Evolutionary conservation across 2,888 invertebrate genomes (phyloP).

Genomic region (Eremobia ochroleuca): DNA sequence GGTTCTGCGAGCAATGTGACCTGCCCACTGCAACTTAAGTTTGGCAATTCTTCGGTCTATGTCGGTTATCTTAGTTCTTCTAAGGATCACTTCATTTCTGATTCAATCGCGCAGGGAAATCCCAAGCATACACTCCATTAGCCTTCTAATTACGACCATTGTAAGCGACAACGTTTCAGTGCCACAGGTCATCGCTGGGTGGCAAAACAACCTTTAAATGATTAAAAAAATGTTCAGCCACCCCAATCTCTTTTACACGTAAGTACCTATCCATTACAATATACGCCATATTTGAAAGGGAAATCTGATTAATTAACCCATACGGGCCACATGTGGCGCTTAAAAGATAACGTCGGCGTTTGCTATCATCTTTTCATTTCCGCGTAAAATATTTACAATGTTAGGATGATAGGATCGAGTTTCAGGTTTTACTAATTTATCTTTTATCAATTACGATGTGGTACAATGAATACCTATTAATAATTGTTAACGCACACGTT

Average conservation of each 20-base stretch:
- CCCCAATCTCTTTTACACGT: background rate
- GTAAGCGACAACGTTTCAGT: too few species aligned
- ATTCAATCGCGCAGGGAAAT: too few species aligned
- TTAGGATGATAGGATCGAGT: background rate
- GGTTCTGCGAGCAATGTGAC: too few species aligned
- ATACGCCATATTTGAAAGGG: background rate
- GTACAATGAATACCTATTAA: background rate
- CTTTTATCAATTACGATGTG: background rate
- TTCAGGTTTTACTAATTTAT: constrained; percentile 4
- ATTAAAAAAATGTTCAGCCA: background rate
- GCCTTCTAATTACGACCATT: too few species aligned
- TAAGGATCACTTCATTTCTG: too few species aligned
- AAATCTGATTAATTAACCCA: constrained; percentile 43
- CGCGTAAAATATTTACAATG: constrained; percentile 39
- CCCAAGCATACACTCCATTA: too few species aligned
- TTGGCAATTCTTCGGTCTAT: too few species aligned
- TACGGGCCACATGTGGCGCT: constrained; percentile 6
- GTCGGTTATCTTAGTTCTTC: too few species aligned
- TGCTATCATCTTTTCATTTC: constrained; percentile 38
- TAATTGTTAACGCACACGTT: too few species aligned
- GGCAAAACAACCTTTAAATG: too few species aligned
- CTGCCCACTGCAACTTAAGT: too few species aligned
- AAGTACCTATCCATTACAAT: background rate
- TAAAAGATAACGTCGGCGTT: constrained; percentile 25
- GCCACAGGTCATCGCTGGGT: too few species aligned